Evolutionary conservation across 2,113 vertebrate species (phyloP).

Genomic region (Aramus guarauna): DNA sequence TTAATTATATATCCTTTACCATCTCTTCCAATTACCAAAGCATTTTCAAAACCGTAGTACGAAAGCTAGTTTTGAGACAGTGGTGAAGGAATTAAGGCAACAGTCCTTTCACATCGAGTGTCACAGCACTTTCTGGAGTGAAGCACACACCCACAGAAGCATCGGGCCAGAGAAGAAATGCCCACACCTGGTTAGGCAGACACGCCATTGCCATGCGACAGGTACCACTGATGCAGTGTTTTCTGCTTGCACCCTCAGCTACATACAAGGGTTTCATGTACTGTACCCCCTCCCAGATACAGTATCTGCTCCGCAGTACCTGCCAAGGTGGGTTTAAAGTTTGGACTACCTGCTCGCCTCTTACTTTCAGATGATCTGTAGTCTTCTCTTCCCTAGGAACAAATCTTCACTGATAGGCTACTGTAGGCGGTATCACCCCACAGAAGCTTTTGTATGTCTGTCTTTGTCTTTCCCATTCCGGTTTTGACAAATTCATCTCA

Average conservation of each 20-base stretch:
- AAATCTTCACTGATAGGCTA: not conserved
- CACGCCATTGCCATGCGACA: not conserved
- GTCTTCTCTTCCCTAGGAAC: not conserved
- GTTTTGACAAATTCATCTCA: not conserved
- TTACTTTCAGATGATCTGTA: not conserved
- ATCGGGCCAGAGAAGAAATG: not conserved
- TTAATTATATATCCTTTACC: not conserved
- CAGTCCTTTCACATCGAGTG: not conserved
- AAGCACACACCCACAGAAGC: not conserved
- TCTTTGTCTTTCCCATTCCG: not conserved
- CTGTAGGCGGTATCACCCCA: not conserved
- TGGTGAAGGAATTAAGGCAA: not conserved
- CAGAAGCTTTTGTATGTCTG: not conserved
- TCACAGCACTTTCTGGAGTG: not conserved
- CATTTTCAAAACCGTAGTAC: not conserved
- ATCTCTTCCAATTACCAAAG: not conserved
- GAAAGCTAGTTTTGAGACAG: not conserved
- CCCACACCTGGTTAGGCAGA: not conserved
- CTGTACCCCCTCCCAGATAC: not conserved
- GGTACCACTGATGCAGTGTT: not conserved
- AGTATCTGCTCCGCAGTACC: not conserved
- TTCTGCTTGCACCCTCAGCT: not conserved
- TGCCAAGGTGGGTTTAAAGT: not conserved
- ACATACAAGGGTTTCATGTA: fast-evolving
- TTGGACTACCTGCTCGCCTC: not conserved